Conservation (phyloP, 2,888 invertebrate species). For the Stenichneumon culpator region DNA sequence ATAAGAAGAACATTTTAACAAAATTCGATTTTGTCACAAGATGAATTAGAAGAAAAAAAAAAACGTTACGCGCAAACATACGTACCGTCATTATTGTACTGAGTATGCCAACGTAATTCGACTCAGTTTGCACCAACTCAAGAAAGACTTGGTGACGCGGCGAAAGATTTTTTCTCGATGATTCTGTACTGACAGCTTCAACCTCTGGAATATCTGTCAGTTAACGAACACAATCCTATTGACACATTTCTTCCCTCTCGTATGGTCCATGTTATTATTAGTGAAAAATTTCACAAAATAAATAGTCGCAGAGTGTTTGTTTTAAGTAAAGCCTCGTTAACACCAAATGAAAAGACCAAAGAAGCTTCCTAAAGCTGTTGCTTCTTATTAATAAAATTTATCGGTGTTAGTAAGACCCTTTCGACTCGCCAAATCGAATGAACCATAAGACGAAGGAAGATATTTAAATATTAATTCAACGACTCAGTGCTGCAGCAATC, state of each 20-base stretch:
- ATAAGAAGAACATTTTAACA: not conserved
- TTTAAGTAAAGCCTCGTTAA: slow-evolving; percentile 3
- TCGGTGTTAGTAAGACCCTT: slow-evolving; percentile 61
- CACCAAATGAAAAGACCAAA: not conserved
- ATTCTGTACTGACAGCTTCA: slow-evolving; percentile 88
- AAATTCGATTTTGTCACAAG: slow-evolving; percentile 28
- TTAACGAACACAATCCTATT: slow-evolving; percentile 76
- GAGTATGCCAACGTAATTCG: slow-evolving; percentile 98
- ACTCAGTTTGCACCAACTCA: slow-evolving; percentile 98
- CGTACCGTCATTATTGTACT: slow-evolving; percentile 96
- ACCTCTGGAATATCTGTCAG: slow-evolving; percentile 84
- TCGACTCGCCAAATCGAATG: slow-evolving; percentile 59
- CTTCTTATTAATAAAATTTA: not conserved
- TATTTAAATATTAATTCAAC: slow-evolving; percentile 10
- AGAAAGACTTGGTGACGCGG: slow-evolving; percentile 94
- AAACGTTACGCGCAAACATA: not conserved
- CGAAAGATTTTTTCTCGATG: slow-evolving; percentile 90
- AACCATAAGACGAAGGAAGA: slow-evolving; percentile 79
- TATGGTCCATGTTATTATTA: slow-evolving; percentile 75
- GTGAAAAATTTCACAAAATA: slow-evolving; percentile 37
- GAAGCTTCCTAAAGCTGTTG: slow-evolving; percentile 4
- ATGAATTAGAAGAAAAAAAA: not conserved
- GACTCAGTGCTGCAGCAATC: not conserved
- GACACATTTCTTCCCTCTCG: slow-evolving; percentile 78
- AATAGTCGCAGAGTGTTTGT: slow-evolving; percentile 22